Evolutionary conservation across 2,888 invertebrate genomes (phyloP).

Genomic region (Yponomeuta plumbellus): DNA sequence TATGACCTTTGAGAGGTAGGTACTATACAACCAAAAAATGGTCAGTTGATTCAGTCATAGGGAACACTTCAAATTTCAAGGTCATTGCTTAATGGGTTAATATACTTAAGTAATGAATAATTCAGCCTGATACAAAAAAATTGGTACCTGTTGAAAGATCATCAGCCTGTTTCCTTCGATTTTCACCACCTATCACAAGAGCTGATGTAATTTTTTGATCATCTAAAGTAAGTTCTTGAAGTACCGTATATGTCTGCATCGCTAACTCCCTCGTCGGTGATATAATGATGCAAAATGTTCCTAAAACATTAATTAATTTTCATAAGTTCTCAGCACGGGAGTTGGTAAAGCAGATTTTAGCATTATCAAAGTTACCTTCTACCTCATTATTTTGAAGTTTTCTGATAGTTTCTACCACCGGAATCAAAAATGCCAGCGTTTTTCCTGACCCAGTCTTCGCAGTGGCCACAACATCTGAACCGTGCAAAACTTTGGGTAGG

Average conservation of each 20-base stretch:
- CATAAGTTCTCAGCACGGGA: too few relatives aligned
- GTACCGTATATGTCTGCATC: conserved; percentile 95
- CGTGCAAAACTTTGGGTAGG: conserved; percentile 90
- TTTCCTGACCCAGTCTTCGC: conserved; percentile 98
- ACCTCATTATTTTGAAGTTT: conserved; percentile 57
- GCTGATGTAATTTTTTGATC: conserved; percentile 89
- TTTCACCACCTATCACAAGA: conserved; percentile 95
- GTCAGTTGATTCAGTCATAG: too few relatives aligned
- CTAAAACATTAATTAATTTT: conserved; percentile 50
- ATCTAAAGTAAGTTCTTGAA: conserved; percentile 88
- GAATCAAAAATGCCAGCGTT: conserved; percentile 96
- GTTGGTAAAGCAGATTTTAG: neutral
- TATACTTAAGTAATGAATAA: neutral
- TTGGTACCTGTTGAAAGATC: conserved; percentile 84
- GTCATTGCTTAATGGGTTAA: too few relatives aligned
- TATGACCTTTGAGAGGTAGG: too few relatives aligned
- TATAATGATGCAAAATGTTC: conserved; percentile 91
- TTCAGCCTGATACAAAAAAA: neutral
- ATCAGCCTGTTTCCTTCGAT: conserved; percentile 88
- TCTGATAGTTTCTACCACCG: conserved; percentile 91
- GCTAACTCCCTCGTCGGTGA: conserved; percentile 97
- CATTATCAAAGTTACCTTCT: conserved; percentile 30
- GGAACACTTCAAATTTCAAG: too few relatives aligned
- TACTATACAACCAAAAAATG: too few relatives aligned
- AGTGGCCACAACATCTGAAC: conserved; percentile 93